Evolutionary conservation across 2,888 invertebrate species (phyloP).

Genomic region (Euclidia mi): DNA sequence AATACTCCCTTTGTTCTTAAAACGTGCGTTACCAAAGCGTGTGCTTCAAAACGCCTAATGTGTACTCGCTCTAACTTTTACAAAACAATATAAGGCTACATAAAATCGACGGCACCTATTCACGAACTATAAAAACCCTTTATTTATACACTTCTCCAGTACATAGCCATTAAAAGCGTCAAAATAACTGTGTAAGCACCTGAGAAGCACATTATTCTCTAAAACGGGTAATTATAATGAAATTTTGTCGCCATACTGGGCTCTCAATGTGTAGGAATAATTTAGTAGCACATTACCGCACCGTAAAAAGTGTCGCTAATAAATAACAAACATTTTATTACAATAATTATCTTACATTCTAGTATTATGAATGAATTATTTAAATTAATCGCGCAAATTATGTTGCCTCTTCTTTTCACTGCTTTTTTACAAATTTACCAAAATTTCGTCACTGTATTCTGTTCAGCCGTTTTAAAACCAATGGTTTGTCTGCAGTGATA

Average conservation of each 20-base stretch:
- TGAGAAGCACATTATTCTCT: constrained; percentile 59
- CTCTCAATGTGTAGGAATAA: constrained; percentile 52
- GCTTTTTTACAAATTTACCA: no score
- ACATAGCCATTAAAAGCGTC: constrained; percentile 31
- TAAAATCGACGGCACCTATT: no score
- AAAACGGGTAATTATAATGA: constrained; percentile 62
- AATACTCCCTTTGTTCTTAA: no score
- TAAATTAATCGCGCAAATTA: no score
- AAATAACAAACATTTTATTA: not conserved
- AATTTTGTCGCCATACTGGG: constrained; percentile 53
- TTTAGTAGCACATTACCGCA: constrained; percentile 52
- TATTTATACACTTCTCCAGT: constrained; percentile 22
- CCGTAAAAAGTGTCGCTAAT: constrained; percentile 37
- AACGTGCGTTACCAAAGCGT: no score
- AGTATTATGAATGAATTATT: constrained; percentile 25
- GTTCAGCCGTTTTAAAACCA: no score
- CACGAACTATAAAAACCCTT: not conserved
- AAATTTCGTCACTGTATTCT: no score
- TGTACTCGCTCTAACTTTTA: no score
- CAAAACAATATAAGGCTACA: no score
- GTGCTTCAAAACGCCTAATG: no score
- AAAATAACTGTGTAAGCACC: constrained; percentile 35
- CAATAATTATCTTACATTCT: not conserved
- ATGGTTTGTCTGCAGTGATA: no score
- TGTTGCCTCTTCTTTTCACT: no score